These are phyloP conservation scores for Grantiella picta DNA, from an alignment of 2,113 vertebrate genomes.

Conservation along the genomic window DNA sequence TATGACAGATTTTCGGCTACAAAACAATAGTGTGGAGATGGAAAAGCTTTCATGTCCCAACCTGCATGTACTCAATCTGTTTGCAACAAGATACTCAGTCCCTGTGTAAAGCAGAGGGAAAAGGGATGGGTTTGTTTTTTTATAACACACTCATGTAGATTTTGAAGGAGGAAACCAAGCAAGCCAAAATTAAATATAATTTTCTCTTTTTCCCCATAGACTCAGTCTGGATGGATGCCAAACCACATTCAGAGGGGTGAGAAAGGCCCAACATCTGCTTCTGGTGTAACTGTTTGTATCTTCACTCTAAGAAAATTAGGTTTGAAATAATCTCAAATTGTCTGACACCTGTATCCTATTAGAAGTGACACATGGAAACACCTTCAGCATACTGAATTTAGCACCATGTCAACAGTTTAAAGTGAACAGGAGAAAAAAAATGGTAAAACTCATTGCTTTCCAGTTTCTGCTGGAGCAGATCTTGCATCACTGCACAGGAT, in stretches of 20 bases:
- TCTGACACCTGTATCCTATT: slow-evolving; percentile 68
- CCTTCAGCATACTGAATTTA: slow-evolving; percentile 52
- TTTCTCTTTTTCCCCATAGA: slow-evolving; percentile 47
- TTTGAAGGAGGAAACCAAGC: slow-evolving; percentile 44
- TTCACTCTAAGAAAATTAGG: slow-evolving; percentile 62
- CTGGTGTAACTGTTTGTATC: slow-evolving; percentile 59
- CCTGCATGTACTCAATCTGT: slow-evolving; percentile 5
- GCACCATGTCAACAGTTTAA: slow-evolving; percentile 57
- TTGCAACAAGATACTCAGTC: slow-evolving; percentile 13
- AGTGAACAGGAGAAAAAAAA: slow-evolving; percentile 27
- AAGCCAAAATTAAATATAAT: slow-evolving; percentile 57
- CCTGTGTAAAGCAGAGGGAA: background rate
- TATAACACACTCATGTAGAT: background rate
- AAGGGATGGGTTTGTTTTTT: background rate
- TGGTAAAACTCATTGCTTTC: slow-evolving; percentile 30
- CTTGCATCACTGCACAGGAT: background rate
- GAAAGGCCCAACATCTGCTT: slow-evolving; percentile 66
- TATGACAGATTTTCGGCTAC: background rate
- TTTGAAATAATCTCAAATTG: slow-evolving; percentile 66
- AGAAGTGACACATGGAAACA: slow-evolving; percentile 69
- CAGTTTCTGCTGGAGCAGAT: background rate
- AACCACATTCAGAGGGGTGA: slow-evolving; percentile 38
- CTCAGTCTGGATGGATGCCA: slow-evolving; percentile 29
- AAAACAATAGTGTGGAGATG: background rate
- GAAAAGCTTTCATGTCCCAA: rapidly evolving